Evolutionary conservation across 2,797 vertebrate species (phyloP), one percentile per base, ranked within the genome.

Genomic region (Valencia hispanica): DNA sequence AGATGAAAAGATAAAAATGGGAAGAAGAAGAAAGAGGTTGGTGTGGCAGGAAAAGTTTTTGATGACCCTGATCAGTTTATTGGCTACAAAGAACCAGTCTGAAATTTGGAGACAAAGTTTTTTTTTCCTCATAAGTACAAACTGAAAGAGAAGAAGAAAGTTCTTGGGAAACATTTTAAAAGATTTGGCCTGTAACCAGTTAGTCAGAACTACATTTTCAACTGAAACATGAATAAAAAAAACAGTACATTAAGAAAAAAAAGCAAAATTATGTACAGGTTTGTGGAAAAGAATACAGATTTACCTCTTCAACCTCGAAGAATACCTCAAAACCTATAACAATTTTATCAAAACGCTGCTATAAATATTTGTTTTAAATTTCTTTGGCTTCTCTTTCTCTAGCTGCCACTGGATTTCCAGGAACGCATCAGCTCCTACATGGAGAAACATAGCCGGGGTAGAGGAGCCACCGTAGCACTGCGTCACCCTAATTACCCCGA

Each of bases 351-450:
- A 65, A 57, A 73, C 53, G 61, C 74, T 47, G 65, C 34, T 66
- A 69, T n/a, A 39, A 8, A 32, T 68, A 12, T 79, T 25, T 18
- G 18, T 73, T 65, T 73, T 39, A n/a, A 41, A 70, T 83, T 25
- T 80, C 34, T 84, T 39, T 84, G 30, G 47, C 69, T 50, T 73
- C 72, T 55, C 27, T 47, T 55, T 61, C 81, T 87, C 59, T 89
- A 99, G 98, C 87, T 99, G 86, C 97, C 97, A 1, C 84, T 93
- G 45, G 97, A 98, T 75, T 97, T 99, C 86, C 97, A 98, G 93
- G 96, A 97, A 90, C 95, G 96, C 45, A 92, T 97, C 87, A 98
- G 96, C 93, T 95, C 96, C 85, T 96, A 98, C 79, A 91, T 97
- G 87, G 96, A 98, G 89, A 96, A 97, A 80, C 96, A 96, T 0